phyloP scores from a whole-genome alignment of 2,797 vertebrate species.

The Leptoclinus maculatus region DNA sequence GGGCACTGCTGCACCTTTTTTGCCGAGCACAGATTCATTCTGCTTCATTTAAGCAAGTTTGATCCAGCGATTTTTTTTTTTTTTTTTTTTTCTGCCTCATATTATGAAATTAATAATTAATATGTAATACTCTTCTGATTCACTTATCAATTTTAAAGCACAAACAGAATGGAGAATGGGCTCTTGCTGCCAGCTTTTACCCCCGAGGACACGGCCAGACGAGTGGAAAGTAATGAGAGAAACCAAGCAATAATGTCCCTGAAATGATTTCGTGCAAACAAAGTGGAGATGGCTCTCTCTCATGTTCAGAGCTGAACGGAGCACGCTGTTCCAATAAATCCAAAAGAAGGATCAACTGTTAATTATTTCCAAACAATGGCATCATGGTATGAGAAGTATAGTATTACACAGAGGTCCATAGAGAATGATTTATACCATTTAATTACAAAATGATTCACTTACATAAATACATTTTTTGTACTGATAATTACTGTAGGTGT shows the following conservation, averaged over 20 bases:
- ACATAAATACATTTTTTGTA: not conserved
- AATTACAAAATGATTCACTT: slow-evolving; percentile 15
- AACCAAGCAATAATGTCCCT: slow-evolving; percentile 66
- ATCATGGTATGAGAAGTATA: not conserved
- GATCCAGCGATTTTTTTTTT: slow-evolving; percentile 63
- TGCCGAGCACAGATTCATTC: slow-evolving; percentile 65
- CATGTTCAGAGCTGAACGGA: slow-evolving; percentile 24
- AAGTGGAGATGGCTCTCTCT: slow-evolving; percentile 42
- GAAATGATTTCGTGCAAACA: slow-evolving; percentile 68
- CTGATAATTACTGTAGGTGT: not conserved
- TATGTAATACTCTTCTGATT: slow-evolving; percentile 76
- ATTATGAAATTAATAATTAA: slow-evolving; percentile 83
- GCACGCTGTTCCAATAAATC: not conserved
- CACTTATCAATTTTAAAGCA: slow-evolving; percentile 80
- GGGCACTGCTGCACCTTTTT: slow-evolving; percentile 53
- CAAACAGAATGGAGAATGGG: slow-evolving; percentile 71
- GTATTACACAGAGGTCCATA: not conserved
- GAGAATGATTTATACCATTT: not conserved
- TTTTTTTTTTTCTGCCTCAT: slow-evolving; percentile 57
- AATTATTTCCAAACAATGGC: slow-evolving; percentile 42
- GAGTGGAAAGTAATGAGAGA: slow-evolving; percentile 65
- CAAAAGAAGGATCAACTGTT: slow-evolving; percentile 18
- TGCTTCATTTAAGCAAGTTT: slow-evolving; percentile 78
- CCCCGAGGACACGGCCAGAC: slow-evolving; percentile 55
- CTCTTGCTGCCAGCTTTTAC: slow-evolving; percentile 50